Percentiles rank a stretch among this genome's conserved stretches.
Conservation (phyloP, 2,797 vertebrate genomes). For the Dermochelys coriacea region DNA sequence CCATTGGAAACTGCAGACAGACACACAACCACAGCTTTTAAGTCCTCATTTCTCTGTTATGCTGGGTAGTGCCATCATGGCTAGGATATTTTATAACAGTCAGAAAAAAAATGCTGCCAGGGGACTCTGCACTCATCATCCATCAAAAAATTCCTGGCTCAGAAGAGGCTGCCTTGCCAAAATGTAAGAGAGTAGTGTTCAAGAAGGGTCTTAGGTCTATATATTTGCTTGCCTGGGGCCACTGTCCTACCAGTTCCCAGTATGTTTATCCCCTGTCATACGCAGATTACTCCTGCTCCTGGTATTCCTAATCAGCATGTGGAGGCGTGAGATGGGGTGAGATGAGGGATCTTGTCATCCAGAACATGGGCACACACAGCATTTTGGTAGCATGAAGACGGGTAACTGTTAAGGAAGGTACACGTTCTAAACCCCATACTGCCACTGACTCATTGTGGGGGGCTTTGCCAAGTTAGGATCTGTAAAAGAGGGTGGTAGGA, state of each 20-base stretch:
- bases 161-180: neutral
- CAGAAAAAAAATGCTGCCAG: neutral
- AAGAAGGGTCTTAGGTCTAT: too few relatives aligned
- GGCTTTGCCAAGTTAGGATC: neutral
- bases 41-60: neutral
- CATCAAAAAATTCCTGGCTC: neutral
- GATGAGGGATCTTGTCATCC: neutral
- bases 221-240: neutral
- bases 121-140: neutral
- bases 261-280: neutral
- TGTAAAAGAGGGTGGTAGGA: neutral
- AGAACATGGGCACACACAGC: neutral
- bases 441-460: neutral
- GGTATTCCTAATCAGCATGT: neutral
- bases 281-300: neutral
- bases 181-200: neutral
- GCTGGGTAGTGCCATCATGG: too few relatives aligned
- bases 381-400: neutral
- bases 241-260: neutral
- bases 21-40: neutral
- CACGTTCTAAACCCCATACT: neutral
- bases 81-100: neutral
- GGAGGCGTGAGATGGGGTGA: neutral
- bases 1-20: neutral
- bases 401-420: neutral